Base-by-base conservation (phyloP, 30 jellyfish, hydroid and myxozoan species). In the Phacellophora camtschatica region DNA sequence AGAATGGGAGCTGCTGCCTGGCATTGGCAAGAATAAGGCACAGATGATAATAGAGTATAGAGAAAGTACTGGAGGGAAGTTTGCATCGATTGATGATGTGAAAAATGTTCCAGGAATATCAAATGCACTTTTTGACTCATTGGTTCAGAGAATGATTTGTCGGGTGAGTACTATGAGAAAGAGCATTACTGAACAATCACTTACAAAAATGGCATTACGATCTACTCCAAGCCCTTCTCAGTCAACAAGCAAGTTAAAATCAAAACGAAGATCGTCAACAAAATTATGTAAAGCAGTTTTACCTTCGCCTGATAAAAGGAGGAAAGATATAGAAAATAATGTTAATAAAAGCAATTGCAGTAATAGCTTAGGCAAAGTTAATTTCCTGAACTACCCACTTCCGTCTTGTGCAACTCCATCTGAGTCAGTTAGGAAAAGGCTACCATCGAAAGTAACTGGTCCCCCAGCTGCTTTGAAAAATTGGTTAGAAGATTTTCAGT, bases 1-100 rank as follows among this genome's bases (percentile, higher is more conserved):
- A 36, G 95, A 92, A 66, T 71, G 92, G 87, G 98, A 92, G 50
- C 36, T 78, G 66, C 95, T 92, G 12, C 98, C 98, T 15, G 98
- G 98, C 15, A 84, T 92, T 37, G 98, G 98, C 43, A 85, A 65
- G 56, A 58, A 62, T 22, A 92, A 92, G 69, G 98, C 98, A 27
- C 88, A 77, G n/a, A 66, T 86, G 20, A 81, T 92, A n/a, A 80
- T 86, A 11, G 96, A 85, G 29, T 83, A 85, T 41, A 89, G 98
- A 30, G 84, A 72, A 9, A 62, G 77, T 31, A 32, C 49, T 15
- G 94, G 96, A 2, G 90, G 89, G 35, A 83, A 65, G 41, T 67
- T 77, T 28, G 11, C 65, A 12, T 54, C 85, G 4, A 58, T 85
- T 51, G 84, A 81, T 4, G 96, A 92, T 54, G 71, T 92, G 18